phyloP scores from a whole-genome alignment of 1,140 invertebrate genomes.

The Megalonaias nervosa region DNA sequence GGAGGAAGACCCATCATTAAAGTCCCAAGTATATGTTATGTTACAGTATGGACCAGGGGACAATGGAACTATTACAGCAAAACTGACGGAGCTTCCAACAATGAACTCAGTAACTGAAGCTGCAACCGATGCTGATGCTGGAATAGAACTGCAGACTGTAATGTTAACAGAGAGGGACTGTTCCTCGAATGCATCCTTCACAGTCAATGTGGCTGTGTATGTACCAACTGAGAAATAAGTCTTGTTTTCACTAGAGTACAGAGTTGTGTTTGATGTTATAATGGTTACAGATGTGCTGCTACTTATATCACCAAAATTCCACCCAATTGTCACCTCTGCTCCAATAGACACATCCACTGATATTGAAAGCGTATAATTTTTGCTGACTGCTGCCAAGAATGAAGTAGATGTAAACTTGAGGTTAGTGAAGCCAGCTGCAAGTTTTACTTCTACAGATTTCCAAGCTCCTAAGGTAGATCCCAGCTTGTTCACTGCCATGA shows the following conservation, averaged over 20 bases:
- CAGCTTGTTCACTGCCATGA: constrained; percentile 9
- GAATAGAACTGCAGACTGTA: constrained; percentile 21
- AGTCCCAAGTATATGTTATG: constrained; percentile 13
- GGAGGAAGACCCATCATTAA: constrained; percentile 6
- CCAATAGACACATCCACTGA: constrained; percentile 7
- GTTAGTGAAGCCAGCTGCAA: constrained; percentile 15
- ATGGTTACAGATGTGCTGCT: constrained; percentile 7
- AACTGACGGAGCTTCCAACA: background rate
- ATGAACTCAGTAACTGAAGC: background rate
- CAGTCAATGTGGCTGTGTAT: background rate
- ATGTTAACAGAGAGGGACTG: background rate
- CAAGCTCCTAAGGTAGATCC: background rate
- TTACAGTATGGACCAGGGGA: constrained; percentile 10
- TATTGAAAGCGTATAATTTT: constrained; percentile 3
- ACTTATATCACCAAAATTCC: constrained; percentile 31
- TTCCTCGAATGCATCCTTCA: constrained; percentile 15
- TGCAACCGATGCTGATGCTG: background rate
- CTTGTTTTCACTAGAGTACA: background rate
- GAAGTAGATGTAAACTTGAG: constrained; percentile 11
- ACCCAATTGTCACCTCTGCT: constrained; percentile 32
- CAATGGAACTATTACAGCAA: constrained; percentile 9
- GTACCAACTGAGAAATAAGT: constrained; percentile 8
- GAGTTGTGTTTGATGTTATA: background rate
- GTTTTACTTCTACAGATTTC: constrained; percentile 19
- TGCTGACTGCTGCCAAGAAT: constrained; percentile 14